A percentile compares a stretch with the other conserved stretches of the same genome.
phyloP scores from a whole-genome alignment of 2,113 vertebrate genomes.

The Balaeniceps rex region DNA sequence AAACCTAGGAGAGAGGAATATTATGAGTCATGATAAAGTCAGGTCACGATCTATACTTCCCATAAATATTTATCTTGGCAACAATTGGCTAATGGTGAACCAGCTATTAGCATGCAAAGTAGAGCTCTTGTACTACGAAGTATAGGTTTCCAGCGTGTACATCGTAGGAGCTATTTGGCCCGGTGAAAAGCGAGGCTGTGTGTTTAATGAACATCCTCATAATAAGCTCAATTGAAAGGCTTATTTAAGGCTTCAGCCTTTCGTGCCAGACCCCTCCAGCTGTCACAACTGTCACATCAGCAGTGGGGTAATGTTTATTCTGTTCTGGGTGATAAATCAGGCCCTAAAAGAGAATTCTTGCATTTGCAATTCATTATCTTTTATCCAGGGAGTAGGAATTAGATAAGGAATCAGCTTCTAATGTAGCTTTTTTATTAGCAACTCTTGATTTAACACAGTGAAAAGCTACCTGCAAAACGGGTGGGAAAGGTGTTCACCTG shows the following conservation, averaged over 20 bases:
- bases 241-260: slow-evolving; percentile 23
- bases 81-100: neutral
- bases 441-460: neutral
- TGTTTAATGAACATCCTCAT: neutral
- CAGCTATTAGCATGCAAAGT: neutral
- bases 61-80: neutral
- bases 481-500: neutral
- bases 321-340: slow-evolving; percentile 36
- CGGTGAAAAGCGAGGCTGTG: neutral
- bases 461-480: neutral
- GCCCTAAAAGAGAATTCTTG: neutral
- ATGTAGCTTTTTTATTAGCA: neutral
- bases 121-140: neutral
- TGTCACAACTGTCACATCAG: neutral
- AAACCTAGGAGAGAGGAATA: neutral
- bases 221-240: slow-evolving; percentile 16
- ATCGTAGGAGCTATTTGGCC: neutral
- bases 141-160: neutral
- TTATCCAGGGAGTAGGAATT: neutral
- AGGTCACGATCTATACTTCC: neutral
- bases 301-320: neutral
- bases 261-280: neutral
- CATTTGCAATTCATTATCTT: neutral
- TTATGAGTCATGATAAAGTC: neutral
- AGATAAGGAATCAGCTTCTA: neutral